Evolutionary conservation across 2,113 vertebrate genomes (phyloP).

Genomic region (Pteronura brasiliensis): DNA sequence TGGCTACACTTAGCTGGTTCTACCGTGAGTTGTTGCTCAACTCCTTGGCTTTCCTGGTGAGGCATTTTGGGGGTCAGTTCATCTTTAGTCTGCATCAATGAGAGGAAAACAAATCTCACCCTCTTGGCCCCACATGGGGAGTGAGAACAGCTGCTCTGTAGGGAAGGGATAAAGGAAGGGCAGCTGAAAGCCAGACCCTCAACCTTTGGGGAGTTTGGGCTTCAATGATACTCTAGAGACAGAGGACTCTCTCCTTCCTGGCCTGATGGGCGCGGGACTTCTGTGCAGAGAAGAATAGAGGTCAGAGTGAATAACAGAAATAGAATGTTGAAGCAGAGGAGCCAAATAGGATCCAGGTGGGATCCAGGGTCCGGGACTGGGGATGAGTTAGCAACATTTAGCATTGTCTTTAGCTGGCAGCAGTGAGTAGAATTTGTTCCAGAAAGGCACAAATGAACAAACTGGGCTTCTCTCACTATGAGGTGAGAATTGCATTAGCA

Average conservation of each 20-base stretch:
- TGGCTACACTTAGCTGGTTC: not conserved
- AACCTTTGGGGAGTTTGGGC: not conserved
- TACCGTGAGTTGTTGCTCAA: not conserved
- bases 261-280: not conserved
- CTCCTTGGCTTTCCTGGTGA: not conserved
- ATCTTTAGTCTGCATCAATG: not conserved
- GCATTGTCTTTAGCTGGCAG: not conserved
- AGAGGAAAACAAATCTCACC: not conserved
- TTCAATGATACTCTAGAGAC: not conserved
- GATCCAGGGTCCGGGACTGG: not conserved
- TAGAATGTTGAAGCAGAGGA: not conserved
- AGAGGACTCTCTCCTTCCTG: not conserved
- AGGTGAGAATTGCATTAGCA: not conserved
- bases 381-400: not conserved
- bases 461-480: not conserved
- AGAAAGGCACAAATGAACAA: not conserved
- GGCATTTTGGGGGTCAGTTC: not conserved
- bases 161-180: not conserved
- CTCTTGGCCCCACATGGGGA: not conserved
- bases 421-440: not conserved
- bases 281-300: not conserved
- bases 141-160: not conserved
- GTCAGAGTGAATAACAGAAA: not conserved
- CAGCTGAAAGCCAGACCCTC: not conserved
- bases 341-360: not conserved